A percentile compares a stretch with the other conserved stretches of the same genome.
These are phyloP conservation scores for Opisthograptis luteolata DNA, from an alignment of 2,888 invertebrate species.

Conservation along the genomic window DNA sequence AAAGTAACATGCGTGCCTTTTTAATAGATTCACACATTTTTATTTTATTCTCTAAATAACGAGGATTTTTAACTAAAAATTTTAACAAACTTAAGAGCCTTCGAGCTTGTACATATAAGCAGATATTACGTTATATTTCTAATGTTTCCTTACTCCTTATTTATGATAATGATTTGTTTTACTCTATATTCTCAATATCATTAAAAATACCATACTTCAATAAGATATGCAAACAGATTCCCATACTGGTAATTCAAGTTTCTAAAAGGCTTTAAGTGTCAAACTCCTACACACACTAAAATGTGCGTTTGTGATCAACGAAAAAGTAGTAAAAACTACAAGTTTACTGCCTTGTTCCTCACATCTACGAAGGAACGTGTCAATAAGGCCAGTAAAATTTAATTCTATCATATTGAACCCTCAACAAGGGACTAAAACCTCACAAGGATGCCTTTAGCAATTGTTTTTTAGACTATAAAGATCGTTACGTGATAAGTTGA, in stretches of 20 bases:
- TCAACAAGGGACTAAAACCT: constrained; percentile 54
- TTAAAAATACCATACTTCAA: no score
- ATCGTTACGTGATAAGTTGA: constrained; percentile 73
- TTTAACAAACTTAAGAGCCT: no score
- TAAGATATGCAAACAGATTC: no score
- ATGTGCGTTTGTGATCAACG: constrained; percentile 3
- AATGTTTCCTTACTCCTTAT: no score
- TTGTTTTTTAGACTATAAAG: constrained; percentile 67
- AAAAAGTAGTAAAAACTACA: constrained; percentile 26
- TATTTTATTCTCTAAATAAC: no score
- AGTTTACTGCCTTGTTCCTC: constrained; percentile 32
- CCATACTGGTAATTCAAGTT: constrained; percentile 5
- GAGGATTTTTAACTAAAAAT: no score
- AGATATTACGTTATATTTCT: no score
- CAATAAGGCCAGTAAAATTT: constrained; percentile 60
- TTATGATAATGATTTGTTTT: no score
- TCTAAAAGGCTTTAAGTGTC: constrained; percentile 27
- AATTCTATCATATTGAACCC: constrained; percentile 66
- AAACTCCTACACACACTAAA: background rate
- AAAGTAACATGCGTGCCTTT: no score
- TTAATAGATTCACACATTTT: no score
- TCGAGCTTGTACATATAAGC: no score
- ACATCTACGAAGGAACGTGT: constrained; percentile 40
- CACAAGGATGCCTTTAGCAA: constrained; percentile 56
- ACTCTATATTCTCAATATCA: no score